Base-by-base conservation (phyloP, 1,140 invertebrate genomes). In the Heliconius hermathena region DNA sequence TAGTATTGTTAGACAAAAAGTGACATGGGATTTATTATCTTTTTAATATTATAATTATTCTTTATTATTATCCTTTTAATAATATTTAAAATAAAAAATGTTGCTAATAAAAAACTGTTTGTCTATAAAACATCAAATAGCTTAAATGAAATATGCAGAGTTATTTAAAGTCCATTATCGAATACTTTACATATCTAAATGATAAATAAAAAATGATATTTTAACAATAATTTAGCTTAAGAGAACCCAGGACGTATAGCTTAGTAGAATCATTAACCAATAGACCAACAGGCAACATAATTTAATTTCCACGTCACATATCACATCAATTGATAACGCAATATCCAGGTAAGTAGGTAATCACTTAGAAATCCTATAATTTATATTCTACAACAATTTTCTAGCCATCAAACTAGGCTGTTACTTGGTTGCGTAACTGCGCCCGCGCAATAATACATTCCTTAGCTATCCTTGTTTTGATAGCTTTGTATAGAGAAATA, bases 381-480 rank as follows among this genome's bases (percentile, higher is more conserved):
- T 74, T 74, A 74, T 54, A 74, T 29, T 36, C 52, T 36, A 74
- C n/a, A 46, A 54, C 26, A 60, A 57, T 74, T 74, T 74, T 54
- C 73, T 74, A 74, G 49, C 73, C 29, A 74, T 74, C 54, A 60
- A 54, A 74, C 54, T 54, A 52, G 54, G 73, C 54, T 74, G 52
- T 74, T 74, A 60, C 49, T 74, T 57, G 52, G 52, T 74, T 74
- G 46, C 73, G 73, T 74, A 74, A 74, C 49, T 36, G 73, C 73
- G 73, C 73, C 73, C 33, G 73, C 73, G 73, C 52, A 74, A 36
- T 57, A 36, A 74, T 74, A 54, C 73, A 74, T 74, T 74, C 73
- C 73, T 74, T n/a, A 36, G 20, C 73, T 74, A 74, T 74, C 49
- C 73, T 74, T 74, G 73, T 74, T 74, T 36, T 57, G 73, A 74